Conservation (phyloP, 2,797 vertebrate species). For the Gymnoscopelus microlampas region DNA sequence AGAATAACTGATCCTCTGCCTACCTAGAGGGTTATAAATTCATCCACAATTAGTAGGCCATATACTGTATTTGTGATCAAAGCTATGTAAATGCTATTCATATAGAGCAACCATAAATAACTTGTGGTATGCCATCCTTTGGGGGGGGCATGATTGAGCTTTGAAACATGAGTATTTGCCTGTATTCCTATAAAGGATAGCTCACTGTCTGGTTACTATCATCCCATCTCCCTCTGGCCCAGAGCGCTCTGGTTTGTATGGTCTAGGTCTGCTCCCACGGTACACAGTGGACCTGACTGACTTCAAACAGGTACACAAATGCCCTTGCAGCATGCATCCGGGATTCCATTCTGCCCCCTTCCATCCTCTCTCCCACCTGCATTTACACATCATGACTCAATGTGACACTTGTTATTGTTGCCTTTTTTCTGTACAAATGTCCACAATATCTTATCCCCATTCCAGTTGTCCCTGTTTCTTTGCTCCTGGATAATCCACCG, state of each 20-base stretch:
- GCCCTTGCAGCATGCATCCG: slow-evolving; percentile 37
- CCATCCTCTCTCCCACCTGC: slow-evolving; percentile 21
- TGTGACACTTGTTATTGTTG: slow-evolving; percentile 20
- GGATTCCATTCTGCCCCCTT: slow-evolving; percentile 15
- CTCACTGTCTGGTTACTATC: slow-evolving; percentile 70
- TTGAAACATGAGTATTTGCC: slow-evolving; percentile 51
- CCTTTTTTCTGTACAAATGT: slow-evolving; percentile 45
- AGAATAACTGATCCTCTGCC: slow-evolving; percentile 64
- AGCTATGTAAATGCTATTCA: slow-evolving; percentile 70
- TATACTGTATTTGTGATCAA: slow-evolving; percentile 67
- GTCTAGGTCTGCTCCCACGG: slow-evolving; percentile 57
- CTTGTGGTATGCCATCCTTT: slow-evolving; percentile 47
- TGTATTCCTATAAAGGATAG: slow-evolving; percentile 53
- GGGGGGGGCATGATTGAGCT: slow-evolving; percentile 47
- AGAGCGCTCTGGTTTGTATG: slow-evolving; percentile 48
- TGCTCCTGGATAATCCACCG: slow-evolving; percentile 17
- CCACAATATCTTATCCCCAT: slow-evolving; percentile 30
- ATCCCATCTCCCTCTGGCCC: slow-evolving; percentile 62
- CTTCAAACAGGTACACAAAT: slow-evolving; percentile 48
- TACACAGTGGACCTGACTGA: slow-evolving; percentile 13
- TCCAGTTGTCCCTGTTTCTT: slow-evolving; percentile 12
- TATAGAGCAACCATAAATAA: slow-evolving; percentile 63
- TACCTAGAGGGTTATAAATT: slow-evolving; percentile 53
- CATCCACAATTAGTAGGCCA: slow-evolving; percentile 70
- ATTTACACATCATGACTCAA: slow-evolving; percentile 38